A percentile compares a stretch with the other conserved stretches of the same genome.
phyloP scores from a whole-genome alignment of 2,888 invertebrate genomes.

The Corbicula japonica region DNA sequence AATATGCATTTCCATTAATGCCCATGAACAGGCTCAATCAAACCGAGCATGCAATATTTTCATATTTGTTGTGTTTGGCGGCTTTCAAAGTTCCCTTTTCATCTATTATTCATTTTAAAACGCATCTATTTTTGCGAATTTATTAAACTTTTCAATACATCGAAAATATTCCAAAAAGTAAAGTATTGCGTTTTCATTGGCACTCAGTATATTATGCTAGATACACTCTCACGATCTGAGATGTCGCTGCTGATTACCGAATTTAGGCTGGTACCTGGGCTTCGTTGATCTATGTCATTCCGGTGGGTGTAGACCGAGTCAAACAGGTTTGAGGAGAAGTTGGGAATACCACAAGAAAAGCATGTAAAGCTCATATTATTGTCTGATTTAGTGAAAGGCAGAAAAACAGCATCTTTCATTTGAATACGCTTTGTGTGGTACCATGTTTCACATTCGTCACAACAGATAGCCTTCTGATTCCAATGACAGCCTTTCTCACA shows the following conservation, averaged over 20 bases:
- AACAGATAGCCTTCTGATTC: slow-evolving; percentile 16
- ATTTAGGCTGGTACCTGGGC: background rate
- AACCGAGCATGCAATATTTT: too few species aligned
- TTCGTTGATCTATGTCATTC: background rate
- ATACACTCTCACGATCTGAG: slow-evolving; percentile 1
- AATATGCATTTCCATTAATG: too few species aligned
- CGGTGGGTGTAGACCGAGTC: slow-evolving; percentile 13
- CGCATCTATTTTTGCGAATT: too few species aligned
- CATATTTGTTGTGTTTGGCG: too few species aligned
- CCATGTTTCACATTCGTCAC: slow-evolving; percentile 1
- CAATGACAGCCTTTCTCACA: slow-evolving; percentile 1
- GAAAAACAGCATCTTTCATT: slow-evolving; percentile 10
- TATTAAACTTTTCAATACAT: too few species aligned
- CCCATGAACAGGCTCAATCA: too few species aligned
- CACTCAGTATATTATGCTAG: too few species aligned
- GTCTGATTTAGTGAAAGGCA: slow-evolving; percentile 29
- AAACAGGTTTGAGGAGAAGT: slow-evolving; percentile 14
- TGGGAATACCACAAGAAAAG: slow-evolving; percentile 7
- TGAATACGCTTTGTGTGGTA: slow-evolving; percentile 1
- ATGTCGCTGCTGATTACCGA: slow-evolving; percentile 11
- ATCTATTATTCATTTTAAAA: too few species aligned
- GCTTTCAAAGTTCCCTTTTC: too few species aligned
- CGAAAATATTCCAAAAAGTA: too few species aligned
- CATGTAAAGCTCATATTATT: slow-evolving; percentile 16
- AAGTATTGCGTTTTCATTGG: too few species aligned